Evolutionary conservation across 2,113 vertebrate genomes (phyloP), one percentile per base, ranked within the genome.

Genomic region (Pagrus major): DNA sequence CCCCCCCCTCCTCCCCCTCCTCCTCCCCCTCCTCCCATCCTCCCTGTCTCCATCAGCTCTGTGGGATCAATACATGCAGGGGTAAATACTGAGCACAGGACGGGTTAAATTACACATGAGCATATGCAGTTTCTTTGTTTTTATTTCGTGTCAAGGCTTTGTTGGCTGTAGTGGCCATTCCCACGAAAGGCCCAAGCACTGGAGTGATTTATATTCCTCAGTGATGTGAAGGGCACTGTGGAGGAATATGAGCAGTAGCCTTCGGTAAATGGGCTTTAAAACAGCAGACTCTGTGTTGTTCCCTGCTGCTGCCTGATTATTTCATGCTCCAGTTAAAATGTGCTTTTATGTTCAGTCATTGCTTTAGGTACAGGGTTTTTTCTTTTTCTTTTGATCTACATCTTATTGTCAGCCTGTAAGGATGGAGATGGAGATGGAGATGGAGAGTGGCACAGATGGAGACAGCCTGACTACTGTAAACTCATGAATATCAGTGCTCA

Each of bases 161-260:
- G 18, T 12, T 41, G 18, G 29, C 25, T 58, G 20, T 54, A 35
- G 58, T 49, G 42, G 15, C 3, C 60, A 74, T 76, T 75, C 31
- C 21, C 29, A 70, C 7, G 5, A 41, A 51, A 65, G 69, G 44
- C 79, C 59, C 33, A 78, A 51, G 70, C 46, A 61, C 37, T 74
- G n/a, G 8, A 33, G 49, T 85, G 68, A 85, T 91, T 79, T 55
- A 78, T 76, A 83, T 91, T 78, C 72, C 44, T 67, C 69, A 60
- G 78, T 83, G 64, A 78, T 88, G 83, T 92, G 91, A 94, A 94
- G 94, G 93, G 85, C 94, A 93, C 86, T 83, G 87, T 89, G 87
- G 51, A 84, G 79, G 86, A 83, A 83, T 86, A 59, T 86, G 80
- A 91, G 86, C 75, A 82, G 83, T 88, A 83, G 81, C 78, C 72